Conservation (phyloP, 2,113 vertebrate genomes). For the Pterocles orientalis region DNA sequence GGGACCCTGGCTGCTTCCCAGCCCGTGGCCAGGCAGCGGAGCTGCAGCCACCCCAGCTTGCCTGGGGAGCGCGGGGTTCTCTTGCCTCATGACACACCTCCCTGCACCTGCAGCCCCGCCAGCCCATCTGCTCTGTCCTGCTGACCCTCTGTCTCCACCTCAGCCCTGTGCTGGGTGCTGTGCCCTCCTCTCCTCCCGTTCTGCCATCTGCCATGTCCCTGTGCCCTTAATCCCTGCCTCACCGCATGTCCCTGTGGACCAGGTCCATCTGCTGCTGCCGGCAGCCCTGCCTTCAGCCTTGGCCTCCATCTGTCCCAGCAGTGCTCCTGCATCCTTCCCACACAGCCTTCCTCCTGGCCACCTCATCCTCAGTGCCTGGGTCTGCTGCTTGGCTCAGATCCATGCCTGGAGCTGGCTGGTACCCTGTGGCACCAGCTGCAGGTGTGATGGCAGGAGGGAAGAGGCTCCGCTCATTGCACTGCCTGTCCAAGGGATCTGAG, state of each 20-base stretch:
- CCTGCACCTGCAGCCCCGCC: background rate
- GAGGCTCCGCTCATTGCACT: background rate
- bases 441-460: background rate
- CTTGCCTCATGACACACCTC: background rate
- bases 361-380: background rate
- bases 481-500: background rate
- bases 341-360: background rate
- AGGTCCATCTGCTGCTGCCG: constrained; percentile 17
- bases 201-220: constrained; percentile 14
- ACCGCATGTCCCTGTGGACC: background rate
- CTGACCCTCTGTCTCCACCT: background rate
- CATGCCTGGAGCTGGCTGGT: background rate
- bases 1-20: background rate
- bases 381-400: background rate
- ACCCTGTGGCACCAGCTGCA: background rate
- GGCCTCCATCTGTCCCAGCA: constrained; percentile 16
- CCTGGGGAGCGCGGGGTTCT: background rate
- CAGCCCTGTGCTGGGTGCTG: background rate
- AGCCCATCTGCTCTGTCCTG: background rate
- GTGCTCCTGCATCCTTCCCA: background rate
- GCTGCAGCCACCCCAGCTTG: background rate
- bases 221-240: constrained; percentile 14
- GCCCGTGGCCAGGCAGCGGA: background rate
- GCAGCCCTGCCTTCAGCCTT: background rate
- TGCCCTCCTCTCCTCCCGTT: background rate